Evolutionary conservation across 2,113 vertebrate genomes (phyloP).

Genomic region (Eptatretus burgeri): DNA sequence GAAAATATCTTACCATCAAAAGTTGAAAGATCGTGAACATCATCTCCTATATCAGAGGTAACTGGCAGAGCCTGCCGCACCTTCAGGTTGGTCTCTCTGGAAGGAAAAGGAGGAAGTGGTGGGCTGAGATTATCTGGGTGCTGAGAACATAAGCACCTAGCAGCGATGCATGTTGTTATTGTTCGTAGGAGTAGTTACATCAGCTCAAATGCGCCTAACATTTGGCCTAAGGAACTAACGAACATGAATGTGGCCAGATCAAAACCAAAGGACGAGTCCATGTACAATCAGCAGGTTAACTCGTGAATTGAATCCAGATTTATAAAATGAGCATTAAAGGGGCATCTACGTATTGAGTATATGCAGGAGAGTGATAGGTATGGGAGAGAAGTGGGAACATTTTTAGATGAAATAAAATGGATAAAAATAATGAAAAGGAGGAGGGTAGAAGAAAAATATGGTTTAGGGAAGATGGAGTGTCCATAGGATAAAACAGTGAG

Average conservation of each 20-base stretch:
- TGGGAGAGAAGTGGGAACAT: too few species aligned
- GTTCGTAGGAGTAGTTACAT: neutral
- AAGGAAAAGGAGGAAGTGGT: conserved; percentile 8
- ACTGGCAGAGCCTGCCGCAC: conserved; percentile 55
- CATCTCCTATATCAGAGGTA: conserved; percentile 37
- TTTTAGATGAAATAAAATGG: too few species aligned
- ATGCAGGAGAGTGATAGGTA: too few species aligned
- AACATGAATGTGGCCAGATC: too few species aligned
- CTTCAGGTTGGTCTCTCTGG: conserved; percentile 82
- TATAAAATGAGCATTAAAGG: too few species aligned
- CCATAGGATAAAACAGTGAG: neutral
- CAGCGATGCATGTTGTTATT: neutral
- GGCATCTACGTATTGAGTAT: too few species aligned
- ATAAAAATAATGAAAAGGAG: too few species aligned
- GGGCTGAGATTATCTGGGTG: neutral
- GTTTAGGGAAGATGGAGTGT: neutral
- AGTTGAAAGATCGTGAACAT: conserved; percentile 22
- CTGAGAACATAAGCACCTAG: neutral
- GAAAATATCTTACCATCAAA: conserved; percentile 34
- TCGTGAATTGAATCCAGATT: too few species aligned
- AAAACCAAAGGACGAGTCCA: too few species aligned
- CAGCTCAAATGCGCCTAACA: neutral
- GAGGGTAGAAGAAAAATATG: too few species aligned
- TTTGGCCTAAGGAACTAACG: neutral
- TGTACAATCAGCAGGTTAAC: too few species aligned